Percentiles rank a stretch among this genome's conserved stretches.
Conservation (phyloP, 2,888 invertebrate genomes). For the Zaprionus obscuricornis region DNA sequence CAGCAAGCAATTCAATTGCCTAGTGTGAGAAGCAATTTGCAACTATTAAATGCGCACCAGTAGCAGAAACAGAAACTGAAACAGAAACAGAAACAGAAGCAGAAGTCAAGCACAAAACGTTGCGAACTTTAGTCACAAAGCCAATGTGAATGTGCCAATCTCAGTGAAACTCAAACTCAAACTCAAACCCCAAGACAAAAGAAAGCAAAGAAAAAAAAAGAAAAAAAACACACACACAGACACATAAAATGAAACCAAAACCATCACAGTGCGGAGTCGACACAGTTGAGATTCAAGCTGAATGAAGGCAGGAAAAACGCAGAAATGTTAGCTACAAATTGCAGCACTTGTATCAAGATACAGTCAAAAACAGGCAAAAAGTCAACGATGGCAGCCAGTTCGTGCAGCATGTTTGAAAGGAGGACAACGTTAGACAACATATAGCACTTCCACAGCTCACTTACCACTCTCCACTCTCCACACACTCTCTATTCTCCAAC, state of each 20-base stretch:
- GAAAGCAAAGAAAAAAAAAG: too few relatives aligned
- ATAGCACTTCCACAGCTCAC: neutral
- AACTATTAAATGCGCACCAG: constrained; percentile 73
- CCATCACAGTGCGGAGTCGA: constrained; percentile 21
- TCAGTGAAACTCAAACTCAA: constrained; percentile 11
- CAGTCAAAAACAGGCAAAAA: constrained; percentile 63
- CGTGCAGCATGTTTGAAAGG: constrained; percentile 48
- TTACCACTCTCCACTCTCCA: neutral
- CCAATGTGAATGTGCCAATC: constrained; percentile 50
- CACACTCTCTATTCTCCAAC: neutral
- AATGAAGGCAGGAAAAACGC: constrained; percentile 18
- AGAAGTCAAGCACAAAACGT: constrained; percentile 26
- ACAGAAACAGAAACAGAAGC: constrained; percentile 30
- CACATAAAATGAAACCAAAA: constrained; percentile 5
- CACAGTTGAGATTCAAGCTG: constrained; percentile 16
- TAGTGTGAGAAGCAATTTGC: constrained; percentile 72
- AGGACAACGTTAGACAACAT: constrained; percentile 22
- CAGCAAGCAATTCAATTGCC: constrained; percentile 46
- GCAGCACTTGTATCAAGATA: constrained; percentile 76
- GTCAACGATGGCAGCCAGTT: constrained; percentile 53
- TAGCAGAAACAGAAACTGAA: constrained; percentile 48
- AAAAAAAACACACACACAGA: constrained; percentile 4
- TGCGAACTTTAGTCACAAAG: constrained; percentile 45
- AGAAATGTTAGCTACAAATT: constrained; percentile 65
- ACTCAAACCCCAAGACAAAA: constrained; percentile 6